A percentile compares a stretch with the other conserved stretches of the same genome.
Conservation (phyloP, 2,888 invertebrate species). For the Frankliniella fusca region DNA sequence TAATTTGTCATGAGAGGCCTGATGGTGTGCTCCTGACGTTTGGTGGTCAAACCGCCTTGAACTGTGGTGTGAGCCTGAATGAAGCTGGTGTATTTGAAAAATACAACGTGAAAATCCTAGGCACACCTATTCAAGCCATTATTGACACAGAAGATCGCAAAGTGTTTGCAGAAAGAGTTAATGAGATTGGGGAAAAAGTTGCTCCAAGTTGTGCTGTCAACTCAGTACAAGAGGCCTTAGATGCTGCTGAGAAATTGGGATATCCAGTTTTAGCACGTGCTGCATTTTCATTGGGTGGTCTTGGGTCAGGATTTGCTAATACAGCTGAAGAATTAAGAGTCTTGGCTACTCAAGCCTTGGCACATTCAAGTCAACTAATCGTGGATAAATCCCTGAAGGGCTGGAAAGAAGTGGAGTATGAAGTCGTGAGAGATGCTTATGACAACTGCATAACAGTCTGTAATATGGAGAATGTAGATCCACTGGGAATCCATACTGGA, state of each 20-base stretch:
- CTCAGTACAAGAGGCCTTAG: constrained; percentile 58
- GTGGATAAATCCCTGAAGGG: constrained; percentile 97
- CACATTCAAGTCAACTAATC: constrained; percentile 85
- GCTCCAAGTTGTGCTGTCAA: constrained; percentile 89
- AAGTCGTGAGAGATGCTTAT: constrained; percentile 94
- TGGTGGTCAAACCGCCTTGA: constrained; percentile 97
- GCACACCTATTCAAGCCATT: constrained; percentile 95
- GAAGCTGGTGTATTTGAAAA: constrained; percentile 76
- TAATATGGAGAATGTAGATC: constrained; percentile 99
- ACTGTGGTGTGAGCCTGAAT: constrained; percentile 92
- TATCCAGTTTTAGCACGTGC: constrained; percentile 97
- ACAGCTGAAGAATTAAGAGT: constrained; percentile 73
- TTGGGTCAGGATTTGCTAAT: constrained; percentile 97
- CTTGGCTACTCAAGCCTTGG: constrained; percentile 79
- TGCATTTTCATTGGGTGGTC: constrained; percentile 95
- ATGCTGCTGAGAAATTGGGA: constrained; percentile 79
- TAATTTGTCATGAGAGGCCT: constrained; percentile 92
- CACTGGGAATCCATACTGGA: constrained; percentile 96
- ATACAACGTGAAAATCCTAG: constrained; percentile 84
- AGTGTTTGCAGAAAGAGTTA: constrained; percentile 86
- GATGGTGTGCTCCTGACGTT: constrained; percentile 96
- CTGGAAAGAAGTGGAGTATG: constrained; percentile 99
- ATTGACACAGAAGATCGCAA: constrained; percentile 96
- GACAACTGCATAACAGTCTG: constrained; percentile 99
- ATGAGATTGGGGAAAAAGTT: constrained; percentile 84